A percentile compares a stretch with the other conserved stretches of the same genome.
These are phyloP conservation scores for Esperia sulphurella DNA, from an alignment of 2,888 invertebrate genomes.

Conservation along the genomic window DNA sequence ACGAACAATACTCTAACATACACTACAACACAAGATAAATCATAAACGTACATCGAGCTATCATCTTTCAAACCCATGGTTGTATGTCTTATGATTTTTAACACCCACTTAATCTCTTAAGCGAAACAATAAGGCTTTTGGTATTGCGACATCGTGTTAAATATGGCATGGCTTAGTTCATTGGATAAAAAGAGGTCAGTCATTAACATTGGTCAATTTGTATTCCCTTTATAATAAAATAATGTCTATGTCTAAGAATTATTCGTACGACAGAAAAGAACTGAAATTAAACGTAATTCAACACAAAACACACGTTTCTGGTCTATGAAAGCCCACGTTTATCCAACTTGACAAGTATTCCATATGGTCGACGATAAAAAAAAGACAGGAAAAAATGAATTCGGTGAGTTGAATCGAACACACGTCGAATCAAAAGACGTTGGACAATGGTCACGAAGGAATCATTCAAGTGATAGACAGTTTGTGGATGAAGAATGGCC, in stretches of 20 bases:
- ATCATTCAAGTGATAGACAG: slow-evolving; percentile 50
- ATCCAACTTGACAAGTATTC: slow-evolving; percentile 50
- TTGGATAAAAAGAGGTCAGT: slow-evolving; percentile 5
- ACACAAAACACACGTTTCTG: slow-evolving; percentile 38
- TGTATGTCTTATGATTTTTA: slow-evolving; percentile 70
- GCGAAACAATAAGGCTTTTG: slow-evolving; percentile 55
- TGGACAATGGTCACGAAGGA: slow-evolving; percentile 75
- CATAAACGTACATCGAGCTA: slow-evolving; percentile 59
- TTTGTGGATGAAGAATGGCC: slow-evolving; percentile 48
- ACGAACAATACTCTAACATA: slow-evolving; percentile 64
- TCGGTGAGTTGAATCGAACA: slow-evolving; percentile 33
- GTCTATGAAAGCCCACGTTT: slow-evolving; percentile 47
- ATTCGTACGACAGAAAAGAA: too few relatives aligned
- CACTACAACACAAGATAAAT: slow-evolving; percentile 69
- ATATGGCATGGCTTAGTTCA: slow-evolving; percentile 17
- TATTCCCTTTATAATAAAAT: too few relatives aligned
- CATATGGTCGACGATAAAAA: slow-evolving; percentile 37
- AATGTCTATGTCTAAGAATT: too few relatives aligned
- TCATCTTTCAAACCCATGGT: slow-evolving; percentile 66
- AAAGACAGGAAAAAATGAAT: slow-evolving; percentile 42
- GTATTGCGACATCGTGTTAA: slow-evolving; percentile 40
- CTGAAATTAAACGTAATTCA: slow-evolving; percentile 34
- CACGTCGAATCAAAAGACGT: slow-evolving; percentile 66
- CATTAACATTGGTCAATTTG: neutral
- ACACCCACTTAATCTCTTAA: slow-evolving; percentile 71